Conservation (phyloP, 2,113 vertebrate species). For the Chloropsis cyanopogon region DNA sequence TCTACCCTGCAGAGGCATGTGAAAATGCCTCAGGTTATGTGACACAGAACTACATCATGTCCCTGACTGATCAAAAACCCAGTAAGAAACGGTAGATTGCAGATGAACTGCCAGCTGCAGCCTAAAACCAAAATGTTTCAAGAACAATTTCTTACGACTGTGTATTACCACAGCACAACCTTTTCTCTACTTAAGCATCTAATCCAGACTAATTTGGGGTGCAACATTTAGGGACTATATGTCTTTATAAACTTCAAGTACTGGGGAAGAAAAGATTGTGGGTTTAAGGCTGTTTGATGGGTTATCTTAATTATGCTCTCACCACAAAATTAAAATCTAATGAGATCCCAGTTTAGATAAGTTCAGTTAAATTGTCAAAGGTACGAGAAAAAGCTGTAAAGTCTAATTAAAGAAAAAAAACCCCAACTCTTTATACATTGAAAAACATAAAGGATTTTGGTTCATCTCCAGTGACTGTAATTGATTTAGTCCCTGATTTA, state of each 20-base stretch:
- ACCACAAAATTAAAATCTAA: not conserved
- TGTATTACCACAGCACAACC: not conserved
- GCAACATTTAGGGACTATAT: not conserved
- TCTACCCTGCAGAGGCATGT: not conserved
- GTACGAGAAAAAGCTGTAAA: not conserved
- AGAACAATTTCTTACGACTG: not conserved
- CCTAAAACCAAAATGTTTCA: not conserved
- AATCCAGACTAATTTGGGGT: not conserved
- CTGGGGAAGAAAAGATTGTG: not conserved
- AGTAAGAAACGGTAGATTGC: not conserved
- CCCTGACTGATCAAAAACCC: not conserved
- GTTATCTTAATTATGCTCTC: not conserved
- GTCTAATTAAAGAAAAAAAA: not conserved
- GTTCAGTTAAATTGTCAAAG: not conserved
- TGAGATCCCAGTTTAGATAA: conserved; percentile 1
- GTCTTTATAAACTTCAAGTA: not conserved
- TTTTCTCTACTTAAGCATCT: not conserved
- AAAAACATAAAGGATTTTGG: not conserved
- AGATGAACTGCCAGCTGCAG: not conserved
- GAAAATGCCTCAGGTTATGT: not conserved
- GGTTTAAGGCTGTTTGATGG: not conserved
- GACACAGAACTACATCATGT: not conserved
- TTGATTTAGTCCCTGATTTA: not conserved
- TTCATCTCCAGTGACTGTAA: not conserved
- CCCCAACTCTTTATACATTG: not conserved